Conservation (phyloP, 2,888 invertebrate species). For the Odontocerum albicorne region DNA sequence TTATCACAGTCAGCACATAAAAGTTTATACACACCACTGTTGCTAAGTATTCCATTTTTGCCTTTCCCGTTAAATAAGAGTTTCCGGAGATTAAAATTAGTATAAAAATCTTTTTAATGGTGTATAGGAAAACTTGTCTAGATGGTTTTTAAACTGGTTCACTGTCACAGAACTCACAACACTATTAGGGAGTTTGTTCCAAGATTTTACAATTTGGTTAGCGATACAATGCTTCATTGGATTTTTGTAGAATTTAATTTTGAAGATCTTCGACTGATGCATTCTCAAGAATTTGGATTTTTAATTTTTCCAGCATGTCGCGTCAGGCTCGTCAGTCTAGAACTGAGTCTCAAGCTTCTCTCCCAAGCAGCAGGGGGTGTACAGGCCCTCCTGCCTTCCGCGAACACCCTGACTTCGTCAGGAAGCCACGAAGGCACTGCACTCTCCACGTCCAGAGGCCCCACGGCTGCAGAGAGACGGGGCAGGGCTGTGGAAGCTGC, state of each 20-base stretch:
- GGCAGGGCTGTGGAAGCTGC: constrained; percentile 66
- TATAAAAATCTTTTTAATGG: too few relatives aligned
- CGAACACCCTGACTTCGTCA: neutral
- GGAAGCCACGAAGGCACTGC: constrained; percentile 43
- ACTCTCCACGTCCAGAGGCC: neutral
- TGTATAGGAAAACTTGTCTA: too few relatives aligned
- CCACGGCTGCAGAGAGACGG: constrained; percentile 62
- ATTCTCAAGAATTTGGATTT: too few relatives aligned
- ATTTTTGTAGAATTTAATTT: neutral
- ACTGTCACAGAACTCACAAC: too few relatives aligned
- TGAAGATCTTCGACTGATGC: neutral
- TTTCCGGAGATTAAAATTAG: too few relatives aligned
- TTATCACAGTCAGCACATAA: too few relatives aligned
- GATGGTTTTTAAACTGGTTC: too few relatives aligned
- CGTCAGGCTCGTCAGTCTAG: constrained; percentile 89
- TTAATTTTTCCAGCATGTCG: constrained; percentile 68
- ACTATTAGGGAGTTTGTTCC: too few relatives aligned
- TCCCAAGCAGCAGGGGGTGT: constrained; percentile 62
- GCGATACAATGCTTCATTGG: neutral
- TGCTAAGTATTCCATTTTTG: too few relatives aligned
- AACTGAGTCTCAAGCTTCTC: constrained; percentile 81
- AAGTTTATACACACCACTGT: too few relatives aligned
- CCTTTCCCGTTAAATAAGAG: too few relatives aligned
- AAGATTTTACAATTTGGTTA: too few relatives aligned
- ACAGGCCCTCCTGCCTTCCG: neutral